Conservation (phyloP, 1,140 invertebrate species). For the Stratiolaelaps scimitus region DNA sequence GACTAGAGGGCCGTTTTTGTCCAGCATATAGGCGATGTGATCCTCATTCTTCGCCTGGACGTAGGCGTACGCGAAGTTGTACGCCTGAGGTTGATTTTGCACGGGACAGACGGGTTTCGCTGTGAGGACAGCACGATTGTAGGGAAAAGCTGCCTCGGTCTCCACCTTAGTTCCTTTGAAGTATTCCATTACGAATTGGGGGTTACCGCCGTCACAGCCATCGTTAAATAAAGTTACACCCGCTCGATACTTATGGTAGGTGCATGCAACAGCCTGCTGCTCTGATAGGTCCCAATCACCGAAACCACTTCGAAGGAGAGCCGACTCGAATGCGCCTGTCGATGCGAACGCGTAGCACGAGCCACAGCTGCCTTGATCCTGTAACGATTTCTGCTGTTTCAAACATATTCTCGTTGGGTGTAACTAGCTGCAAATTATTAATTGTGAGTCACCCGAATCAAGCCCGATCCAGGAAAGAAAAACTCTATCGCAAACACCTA, state of each 20-base stretch:
- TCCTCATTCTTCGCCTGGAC: neutral
- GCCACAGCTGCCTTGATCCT: neutral
- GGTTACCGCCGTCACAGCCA: neutral
- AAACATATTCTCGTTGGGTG: too few relatives aligned
- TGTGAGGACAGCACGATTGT: neutral
- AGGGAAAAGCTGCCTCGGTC: neutral
- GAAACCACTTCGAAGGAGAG: neutral
- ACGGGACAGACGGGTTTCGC: neutral
- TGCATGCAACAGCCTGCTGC: conserved; percentile 3
- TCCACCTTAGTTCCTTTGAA: neutral
- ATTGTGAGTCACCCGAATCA: too few relatives aligned
- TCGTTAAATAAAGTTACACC: too few relatives aligned
- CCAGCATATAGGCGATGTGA: neutral
- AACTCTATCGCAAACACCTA: too few relatives aligned
- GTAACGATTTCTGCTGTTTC: too few relatives aligned
- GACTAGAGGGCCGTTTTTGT: neutral
- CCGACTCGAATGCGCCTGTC: neutral
- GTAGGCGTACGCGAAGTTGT: neutral
- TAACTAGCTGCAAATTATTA: too few relatives aligned
- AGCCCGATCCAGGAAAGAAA: too few relatives aligned
- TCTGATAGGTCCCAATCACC: conserved; percentile 1
- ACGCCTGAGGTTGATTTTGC: too few relatives aligned
- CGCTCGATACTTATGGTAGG: neutral
- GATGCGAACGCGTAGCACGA: neutral
- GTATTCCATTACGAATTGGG: neutral